Base-by-base conservation (phyloP, 2,113 vertebrate genomes). In the Semicossyphus pulcher region DNA sequence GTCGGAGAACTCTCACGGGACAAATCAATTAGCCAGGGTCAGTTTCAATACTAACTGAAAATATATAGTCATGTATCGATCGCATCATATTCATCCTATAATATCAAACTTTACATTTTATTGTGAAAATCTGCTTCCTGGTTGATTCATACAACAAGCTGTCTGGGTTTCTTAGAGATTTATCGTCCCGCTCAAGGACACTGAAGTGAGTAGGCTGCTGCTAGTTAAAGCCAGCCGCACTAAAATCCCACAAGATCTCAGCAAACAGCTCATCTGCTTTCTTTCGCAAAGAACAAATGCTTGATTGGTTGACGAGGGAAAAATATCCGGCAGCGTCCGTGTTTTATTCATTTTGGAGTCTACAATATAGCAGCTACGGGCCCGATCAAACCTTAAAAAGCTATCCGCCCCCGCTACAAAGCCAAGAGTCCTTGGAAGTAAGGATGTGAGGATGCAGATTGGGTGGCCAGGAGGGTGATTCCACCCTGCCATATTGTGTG, bases 401-500 rank as follows among this genome's bases (percentile, higher is more conserved):
- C 25, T 7, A 34, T 66, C 60, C 62, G 41, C 48, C 52, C 69
- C 63, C 45, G 21, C 39, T 48, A 25, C 4, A 32, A 42, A 58
- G 14, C 56, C 60, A 1, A n/a, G 25, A 76, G 83, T 80, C 78
- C 86, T 87, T 86, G 83, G 72, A 72, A 67, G 67, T 41, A 15
- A 81, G 39, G 20, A 60, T 54, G 70, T 18, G 54, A 73, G 80
- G 79, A 85, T 83, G 83, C 69, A 80, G 78, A 86, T 61, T 83
- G 77, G 66, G 85, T 65, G 82, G 83, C 74, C 78, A 76, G 75
- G 62, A 72, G 80, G 85, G 73, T 58, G 84, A 88, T 83, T 85
- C 84, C 70, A 76, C 74, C 68, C 67, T 20, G 73, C 90, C 89
- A 90, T 92, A 89, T 88, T 90, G 92, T 75, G 72, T 52, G 73